Evolutionary conservation across 2,888 invertebrate species (phyloP), one percentile per base, ranked within the genome.

Genomic region (Hetaerina titia): DNA sequence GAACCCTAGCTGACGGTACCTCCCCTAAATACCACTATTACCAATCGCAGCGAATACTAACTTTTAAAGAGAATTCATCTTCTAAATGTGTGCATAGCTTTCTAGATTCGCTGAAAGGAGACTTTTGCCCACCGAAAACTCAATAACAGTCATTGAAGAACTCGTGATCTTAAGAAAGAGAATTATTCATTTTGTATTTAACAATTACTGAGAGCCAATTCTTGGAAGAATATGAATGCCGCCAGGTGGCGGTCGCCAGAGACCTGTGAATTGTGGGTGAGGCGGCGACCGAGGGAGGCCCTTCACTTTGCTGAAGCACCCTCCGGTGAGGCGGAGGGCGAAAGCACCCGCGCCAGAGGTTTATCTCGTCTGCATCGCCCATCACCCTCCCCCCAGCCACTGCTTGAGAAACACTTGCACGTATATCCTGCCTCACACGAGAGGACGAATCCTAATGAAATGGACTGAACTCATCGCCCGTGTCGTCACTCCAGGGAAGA

Each of bases 351-450:
- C n/a, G 69, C 69, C 69, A 69, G n/a, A n/a, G n/a, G 19, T 69
- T 81, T n/a, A 81, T 81, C 74, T 81, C 31, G 74, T 81, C 74
- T 31, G 74, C 74, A 81, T 81, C 74, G 31, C 74, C 74, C n/a
- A 7, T 5, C 19, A 25, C 25, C 25, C 9, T 25, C 1, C 9
- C 45, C 81, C 6, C 0, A 6, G 22, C 81, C 81, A 1, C 13
- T 25, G 4, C 81, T 81, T 81, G 81, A 31, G 81, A 22, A 81
- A 31, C 13, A 31, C 81, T 15, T 25, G n/a, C 81, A 81, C 81
- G 81, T 25, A 31, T 81, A 81, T 81, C 81, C 81, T 81, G 81
- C 81, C 81, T 22, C 81, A 25, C 13, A 22, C 81, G 81, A 81
- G 25, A 31, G 31, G 81, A 81, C 5, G 81, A 81, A 81, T 81